Evolutionary conservation across 2,888 invertebrate species (phyloP).

Genomic region (Lasioglossum malachurum): DNA sequence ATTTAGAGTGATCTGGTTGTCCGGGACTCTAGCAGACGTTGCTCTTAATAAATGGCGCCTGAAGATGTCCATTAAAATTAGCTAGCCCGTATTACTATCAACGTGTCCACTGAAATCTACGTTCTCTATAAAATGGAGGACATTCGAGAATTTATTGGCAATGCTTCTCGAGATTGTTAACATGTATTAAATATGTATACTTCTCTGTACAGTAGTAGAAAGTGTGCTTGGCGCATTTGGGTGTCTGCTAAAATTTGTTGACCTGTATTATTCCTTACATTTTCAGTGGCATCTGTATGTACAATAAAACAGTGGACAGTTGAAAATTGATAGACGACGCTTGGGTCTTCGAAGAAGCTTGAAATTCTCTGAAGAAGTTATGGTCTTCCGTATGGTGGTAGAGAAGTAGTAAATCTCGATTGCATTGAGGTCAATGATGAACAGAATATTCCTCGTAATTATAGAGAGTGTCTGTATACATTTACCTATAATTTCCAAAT

Average conservation of each 20-base stretch:
- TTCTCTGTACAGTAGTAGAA: too few species aligned
- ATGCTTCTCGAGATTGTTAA: too few species aligned
- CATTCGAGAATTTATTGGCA: not conserved
- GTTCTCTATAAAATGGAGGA: not conserved
- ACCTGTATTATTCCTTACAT: too few species aligned
- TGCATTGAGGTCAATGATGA: not conserved
- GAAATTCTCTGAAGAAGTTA: not conserved
- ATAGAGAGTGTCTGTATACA: not conserved
- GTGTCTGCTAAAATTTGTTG: too few species aligned
- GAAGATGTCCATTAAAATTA: not conserved
- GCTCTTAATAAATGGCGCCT: not conserved
- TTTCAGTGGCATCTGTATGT: too few species aligned
- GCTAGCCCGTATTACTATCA: not conserved
- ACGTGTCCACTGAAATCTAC: not conserved
- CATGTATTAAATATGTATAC: too few species aligned
- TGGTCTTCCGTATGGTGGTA: not conserved
- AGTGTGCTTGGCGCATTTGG: too few species aligned
- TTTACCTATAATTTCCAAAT: too few species aligned
- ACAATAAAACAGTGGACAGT: not conserved
- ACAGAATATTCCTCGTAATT: not conserved
- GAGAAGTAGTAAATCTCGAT: not conserved
- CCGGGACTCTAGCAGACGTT: not conserved
- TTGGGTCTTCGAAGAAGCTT: not conserved
- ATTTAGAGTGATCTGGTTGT: conserved; percentile 41
- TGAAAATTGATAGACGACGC: not conserved